A percentile compares a stretch with the other conserved stretches of the same genome.
Conservation (phyloP, 2,888 invertebrate genomes). For the Masnerella sp. region DNA sequence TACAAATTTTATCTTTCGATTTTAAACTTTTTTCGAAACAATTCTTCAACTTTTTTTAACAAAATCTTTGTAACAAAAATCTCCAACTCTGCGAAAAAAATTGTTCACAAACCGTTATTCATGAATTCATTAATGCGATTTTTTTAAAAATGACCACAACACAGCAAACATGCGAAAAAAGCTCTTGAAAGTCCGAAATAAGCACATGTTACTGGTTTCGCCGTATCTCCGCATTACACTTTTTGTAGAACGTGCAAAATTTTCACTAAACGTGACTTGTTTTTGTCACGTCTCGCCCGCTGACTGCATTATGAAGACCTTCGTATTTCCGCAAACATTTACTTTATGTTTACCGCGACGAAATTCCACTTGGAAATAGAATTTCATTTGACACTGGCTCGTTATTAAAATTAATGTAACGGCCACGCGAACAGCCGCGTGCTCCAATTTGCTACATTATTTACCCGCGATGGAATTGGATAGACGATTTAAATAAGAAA, state of each 20-base stretch:
- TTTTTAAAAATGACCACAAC: constrained; percentile 9
- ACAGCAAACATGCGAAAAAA: too few species aligned
- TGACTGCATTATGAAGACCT: constrained; percentile 15
- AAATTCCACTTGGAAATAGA: constrained; percentile 9
- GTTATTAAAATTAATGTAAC: constrained; percentile 10
- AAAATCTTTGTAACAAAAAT: too few species aligned
- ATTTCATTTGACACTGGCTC: constrained; percentile 10
- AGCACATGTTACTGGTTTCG: constrained; percentile 19
- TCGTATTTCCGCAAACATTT: constrained; percentile 26
- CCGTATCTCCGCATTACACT: constrained; percentile 13
- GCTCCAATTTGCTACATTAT: constrained; percentile 2
- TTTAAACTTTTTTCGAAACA: too few species aligned
- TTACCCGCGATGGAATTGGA: not conserved
- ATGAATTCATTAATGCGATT: too few species aligned
- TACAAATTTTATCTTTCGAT: too few species aligned
- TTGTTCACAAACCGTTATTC: too few species aligned
- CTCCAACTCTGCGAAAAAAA: too few species aligned
- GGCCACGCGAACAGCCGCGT: not conserved
- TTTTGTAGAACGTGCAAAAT: constrained; percentile 35
- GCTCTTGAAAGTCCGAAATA: constrained; percentile 1
- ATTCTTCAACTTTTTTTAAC: too few species aligned
- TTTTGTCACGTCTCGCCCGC: constrained; percentile 25
- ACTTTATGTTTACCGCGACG: constrained; percentile 10
- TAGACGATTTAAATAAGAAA: constrained; percentile 10
- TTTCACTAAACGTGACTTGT: constrained; percentile 37